Evolutionary conservation across 2,888 invertebrate species (phyloP).

Genomic region (Pyrrhia umbra): DNA sequence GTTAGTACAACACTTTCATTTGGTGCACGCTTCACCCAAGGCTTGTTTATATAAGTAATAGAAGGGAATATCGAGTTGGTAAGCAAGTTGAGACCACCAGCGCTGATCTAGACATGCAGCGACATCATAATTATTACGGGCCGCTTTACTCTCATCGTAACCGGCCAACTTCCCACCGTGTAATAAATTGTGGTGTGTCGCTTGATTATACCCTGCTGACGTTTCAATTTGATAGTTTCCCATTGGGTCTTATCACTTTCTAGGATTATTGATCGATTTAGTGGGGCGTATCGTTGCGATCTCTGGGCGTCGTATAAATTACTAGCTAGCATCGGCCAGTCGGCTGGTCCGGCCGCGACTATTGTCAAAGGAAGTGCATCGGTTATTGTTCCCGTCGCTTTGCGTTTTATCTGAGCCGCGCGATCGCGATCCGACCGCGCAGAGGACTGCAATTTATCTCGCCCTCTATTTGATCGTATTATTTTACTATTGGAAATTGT

Average conservation of each 20-base stretch:
- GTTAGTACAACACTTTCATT: constrained; percentile 39
- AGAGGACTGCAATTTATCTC: constrained; percentile 81
- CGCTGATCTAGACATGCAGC: constrained; percentile 66
- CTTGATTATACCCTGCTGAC: constrained; percentile 81
- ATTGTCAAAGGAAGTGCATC: constrained; percentile 89
- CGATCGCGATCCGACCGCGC: constrained; percentile 75
- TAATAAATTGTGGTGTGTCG: constrained; percentile 71
- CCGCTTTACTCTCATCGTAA: constrained; percentile 62
- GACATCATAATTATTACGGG: constrained; percentile 70
- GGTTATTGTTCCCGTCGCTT: constrained; percentile 87
- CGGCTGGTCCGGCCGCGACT: constrained; percentile 66
- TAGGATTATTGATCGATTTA: constrained; percentile 86
- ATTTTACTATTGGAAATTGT: constrained; percentile 83
- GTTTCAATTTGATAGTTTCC: constrained; percentile 84
- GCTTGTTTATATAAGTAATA: constrained; percentile 50
- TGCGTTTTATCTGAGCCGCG: constrained; percentile 79
- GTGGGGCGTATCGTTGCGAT: constrained; percentile 81
- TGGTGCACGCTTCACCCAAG: constrained; percentile 27
- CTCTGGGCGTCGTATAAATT: constrained; percentile 81
- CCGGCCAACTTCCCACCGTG: constrained; percentile 61
- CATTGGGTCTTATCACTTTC: constrained; percentile 80
- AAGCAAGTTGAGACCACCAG: constrained; percentile 69
- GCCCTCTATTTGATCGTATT: constrained; percentile 78
- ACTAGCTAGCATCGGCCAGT: constrained; percentile 67
- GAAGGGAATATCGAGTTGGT: constrained; percentile 60